phyloP scores from a whole-genome alignment of 37 sponge, comb jelly and placozoan species.

The Geodia barretti region DNA sequence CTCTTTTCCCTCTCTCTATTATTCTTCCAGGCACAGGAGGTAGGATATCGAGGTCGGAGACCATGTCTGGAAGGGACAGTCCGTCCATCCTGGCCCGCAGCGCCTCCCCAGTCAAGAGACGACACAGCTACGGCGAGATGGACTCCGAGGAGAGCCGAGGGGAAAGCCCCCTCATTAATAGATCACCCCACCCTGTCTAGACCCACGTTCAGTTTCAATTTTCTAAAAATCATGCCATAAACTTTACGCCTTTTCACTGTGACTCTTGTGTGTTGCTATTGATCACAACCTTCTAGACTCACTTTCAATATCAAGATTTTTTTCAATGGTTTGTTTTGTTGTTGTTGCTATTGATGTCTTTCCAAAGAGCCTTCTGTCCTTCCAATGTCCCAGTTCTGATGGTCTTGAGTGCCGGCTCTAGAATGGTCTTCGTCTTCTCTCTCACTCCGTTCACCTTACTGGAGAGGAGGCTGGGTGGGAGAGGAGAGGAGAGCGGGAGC shows the following conservation, averaged over 20 bases:
- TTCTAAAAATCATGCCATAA: too few species aligned
- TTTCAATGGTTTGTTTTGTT: too few species aligned
- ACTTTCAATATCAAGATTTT: too few species aligned
- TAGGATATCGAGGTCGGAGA: not conserved
- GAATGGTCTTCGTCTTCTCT: not conserved
- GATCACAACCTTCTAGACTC: too few species aligned
- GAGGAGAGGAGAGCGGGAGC: too few species aligned
- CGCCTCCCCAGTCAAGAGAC: not conserved
- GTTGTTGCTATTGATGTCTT: conserved; percentile 20
- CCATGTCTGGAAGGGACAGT: not conserved
- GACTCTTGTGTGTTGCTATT: too few species aligned
- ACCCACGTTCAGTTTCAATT: too few species aligned
- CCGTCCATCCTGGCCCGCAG: not conserved
- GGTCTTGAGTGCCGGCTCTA: not conserved
- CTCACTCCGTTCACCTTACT: conserved; percentile 23
- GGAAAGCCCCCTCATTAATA: too few species aligned
- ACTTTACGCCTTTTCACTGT: too few species aligned
- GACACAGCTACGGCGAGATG: conserved; percentile 7
- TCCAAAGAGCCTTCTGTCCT: conserved; percentile 26
- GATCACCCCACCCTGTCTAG: too few species aligned
- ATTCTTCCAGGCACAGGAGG: not conserved
- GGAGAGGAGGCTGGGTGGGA: conserved; percentile 14
- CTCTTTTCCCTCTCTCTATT: too few species aligned
- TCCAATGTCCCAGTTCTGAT: conserved; percentile 17
- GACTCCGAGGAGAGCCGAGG: not conserved